phyloP scores from a whole-genome alignment of 2,113 vertebrate genomes.

The Rhea americana region DNA sequence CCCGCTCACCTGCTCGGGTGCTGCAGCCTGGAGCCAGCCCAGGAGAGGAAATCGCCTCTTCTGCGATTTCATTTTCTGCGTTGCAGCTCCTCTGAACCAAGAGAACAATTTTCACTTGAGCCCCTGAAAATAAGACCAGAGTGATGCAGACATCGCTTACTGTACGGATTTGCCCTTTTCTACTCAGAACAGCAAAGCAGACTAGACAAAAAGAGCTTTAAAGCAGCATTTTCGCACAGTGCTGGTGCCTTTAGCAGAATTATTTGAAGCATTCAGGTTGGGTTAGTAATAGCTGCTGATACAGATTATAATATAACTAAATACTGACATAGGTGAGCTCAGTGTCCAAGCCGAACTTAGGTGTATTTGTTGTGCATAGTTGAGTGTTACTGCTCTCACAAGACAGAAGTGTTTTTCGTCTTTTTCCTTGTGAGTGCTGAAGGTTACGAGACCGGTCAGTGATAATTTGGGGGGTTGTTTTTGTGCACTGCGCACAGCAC shows the following conservation, averaged over 20 bases:
- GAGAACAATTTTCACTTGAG: neutral
- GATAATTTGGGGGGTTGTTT: neutral
- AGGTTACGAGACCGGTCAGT: neutral
- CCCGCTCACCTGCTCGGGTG: neutral
- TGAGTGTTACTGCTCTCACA: neutral
- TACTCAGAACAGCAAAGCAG: neutral
- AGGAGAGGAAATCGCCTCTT: neutral
- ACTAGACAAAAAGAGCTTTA: neutral
- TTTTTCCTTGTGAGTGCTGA: neutral
- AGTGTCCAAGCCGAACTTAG: neutral
- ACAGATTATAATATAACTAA: neutral
- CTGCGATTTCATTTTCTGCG: neutral
- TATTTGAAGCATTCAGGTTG: neutral
- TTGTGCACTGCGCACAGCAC: rapidly evolving
- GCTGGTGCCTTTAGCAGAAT: neutral
- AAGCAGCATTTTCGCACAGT: neutral
- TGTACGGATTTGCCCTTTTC: neutral
- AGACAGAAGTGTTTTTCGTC: neutral
- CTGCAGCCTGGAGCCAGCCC: neutral
- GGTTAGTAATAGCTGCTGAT: neutral
- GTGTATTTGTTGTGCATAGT: neutral
- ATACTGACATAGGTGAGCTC: neutral
- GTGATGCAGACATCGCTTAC: neutral
- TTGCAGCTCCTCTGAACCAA: neutral
- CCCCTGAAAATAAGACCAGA: neutral